Base-by-base conservation (phyloP, 2,888 invertebrate genomes). In the Hirudinaria manillensis region DNA sequence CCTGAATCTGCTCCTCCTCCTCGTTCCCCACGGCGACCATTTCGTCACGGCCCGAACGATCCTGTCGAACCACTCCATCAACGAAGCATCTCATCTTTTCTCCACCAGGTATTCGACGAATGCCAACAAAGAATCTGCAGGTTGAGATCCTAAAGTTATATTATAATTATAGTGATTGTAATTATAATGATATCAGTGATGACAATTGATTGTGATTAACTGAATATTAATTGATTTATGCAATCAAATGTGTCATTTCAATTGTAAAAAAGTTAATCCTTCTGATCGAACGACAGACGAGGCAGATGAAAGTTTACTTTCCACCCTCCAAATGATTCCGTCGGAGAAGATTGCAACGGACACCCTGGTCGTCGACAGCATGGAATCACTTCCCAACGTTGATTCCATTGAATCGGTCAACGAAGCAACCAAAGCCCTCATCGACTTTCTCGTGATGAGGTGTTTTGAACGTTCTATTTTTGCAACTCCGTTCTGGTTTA, bases 381-480 rank as follows among this genome's bases (percentile, higher is more conserved):
- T 82, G 77, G 78, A 81, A 76, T 77, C 78, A 68, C 79, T 82
- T 51, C 80, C 81, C 13, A 83, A 83, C 75, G 81, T 82, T 32
- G 83, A 84, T 70, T 79, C 80, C 16, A 78, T 82, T 34, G 80
- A 81, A 68, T 81, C 81, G 45, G 81, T 82, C 10, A 83, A 84
- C 16, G 92, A 93, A 82, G 91, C 93, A 67, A 92, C 94, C 80
- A 94, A 94, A 86, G 93, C 94, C 0, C 87, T 97, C 70, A 90
- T 96, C 56, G 92, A 93, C 84, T 95, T 93, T 84, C 88, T 97
- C 55, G 91, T 92, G 0, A 91, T 91, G 70, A 86, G 86, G 84
- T 86, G 32, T 21, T 0, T 27, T 51, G 29, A 29, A 32, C 24
- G 7, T 45, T 19, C 51, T 66, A 13, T 67, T 6, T 13, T 67